Percentiles rank a stretch among this genome's conserved stretches.
These are phyloP conservation scores for Coendou prehensilis DNA, from an alignment of 2,797 vertebrate genomes.

Conservation along the genomic window DNA sequence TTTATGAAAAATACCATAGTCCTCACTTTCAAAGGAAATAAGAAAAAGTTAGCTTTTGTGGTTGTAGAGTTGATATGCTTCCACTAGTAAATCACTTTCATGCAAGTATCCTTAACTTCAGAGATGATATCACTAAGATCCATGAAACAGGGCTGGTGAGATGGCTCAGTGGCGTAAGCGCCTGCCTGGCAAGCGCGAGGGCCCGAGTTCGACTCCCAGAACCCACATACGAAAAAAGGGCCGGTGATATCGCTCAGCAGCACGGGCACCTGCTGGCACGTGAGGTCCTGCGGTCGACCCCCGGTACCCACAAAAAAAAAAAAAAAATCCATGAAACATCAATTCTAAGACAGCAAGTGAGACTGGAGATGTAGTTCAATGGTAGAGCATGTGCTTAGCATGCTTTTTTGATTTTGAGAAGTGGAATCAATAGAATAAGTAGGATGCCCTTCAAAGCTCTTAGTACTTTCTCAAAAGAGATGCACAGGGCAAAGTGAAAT, in stretches of 20 bases:
- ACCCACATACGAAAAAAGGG: too few relatives aligned
- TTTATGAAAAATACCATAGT: neutral
- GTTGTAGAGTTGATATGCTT: neutral
- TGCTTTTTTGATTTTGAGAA: conserved; percentile 12
- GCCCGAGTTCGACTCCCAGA: too few relatives aligned
- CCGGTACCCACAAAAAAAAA: too few relatives aligned
- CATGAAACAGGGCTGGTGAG: neutral
- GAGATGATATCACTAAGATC: neutral
- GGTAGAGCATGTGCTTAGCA: neutral
- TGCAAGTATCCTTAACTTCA: neutral
- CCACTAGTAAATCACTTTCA: conserved; percentile 17
- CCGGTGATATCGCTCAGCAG: too few relatives aligned
- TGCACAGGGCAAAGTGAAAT: neutral
- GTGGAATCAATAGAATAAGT: neutral
- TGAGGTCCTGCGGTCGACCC: too few relatives aligned
- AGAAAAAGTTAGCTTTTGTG: neutral
- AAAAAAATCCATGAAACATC: neutral
- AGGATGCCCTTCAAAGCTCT: neutral
- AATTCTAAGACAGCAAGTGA: neutral
- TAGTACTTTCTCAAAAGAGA: neutral
- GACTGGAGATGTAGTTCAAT: neutral
- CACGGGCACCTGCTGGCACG: too few relatives aligned
- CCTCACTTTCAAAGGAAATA: neutral
- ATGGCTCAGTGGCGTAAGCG: too few relatives aligned
- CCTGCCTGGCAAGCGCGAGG: too few relatives aligned